These are phyloP conservation scores for Novumbra hubbsi DNA, from an alignment of 2,797 vertebrate genomes.

Conservation along the genomic window DNA sequence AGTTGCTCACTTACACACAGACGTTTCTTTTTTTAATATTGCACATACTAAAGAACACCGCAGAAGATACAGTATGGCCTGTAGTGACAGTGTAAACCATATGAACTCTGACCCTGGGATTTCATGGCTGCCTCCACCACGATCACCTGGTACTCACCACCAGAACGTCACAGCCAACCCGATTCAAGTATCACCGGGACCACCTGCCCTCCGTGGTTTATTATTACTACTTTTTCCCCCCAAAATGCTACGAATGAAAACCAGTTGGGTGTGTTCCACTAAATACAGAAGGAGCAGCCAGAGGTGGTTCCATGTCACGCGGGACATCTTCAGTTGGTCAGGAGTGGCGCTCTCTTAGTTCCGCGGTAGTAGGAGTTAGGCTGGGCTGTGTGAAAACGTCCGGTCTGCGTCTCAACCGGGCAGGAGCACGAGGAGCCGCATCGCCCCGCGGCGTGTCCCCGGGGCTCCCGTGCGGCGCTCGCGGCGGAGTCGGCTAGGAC, in stretches of 20 bases:
- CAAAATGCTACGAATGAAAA: background rate
- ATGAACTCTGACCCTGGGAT: slow-evolving; percentile 62
- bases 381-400: slow-evolving; percentile 43
- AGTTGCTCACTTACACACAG: slow-evolving; percentile 19
- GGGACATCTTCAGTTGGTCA: slow-evolving; percentile 10
- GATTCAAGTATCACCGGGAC: slow-evolving; percentile 48
- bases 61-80: slow-evolving; percentile 45
- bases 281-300: slow-evolving; percentile 19
- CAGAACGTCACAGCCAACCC: slow-evolving; percentile 25
- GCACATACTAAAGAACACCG: slow-evolving; percentile 68
- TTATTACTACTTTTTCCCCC: no score
- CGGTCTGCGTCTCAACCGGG: slow-evolving; percentile 23
- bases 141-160: slow-evolving; percentile 15
- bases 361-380: slow-evolving; percentile 16
- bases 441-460: slow-evolving; percentile 35
- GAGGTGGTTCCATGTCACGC: background rate
- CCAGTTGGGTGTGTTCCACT: slow-evolving; percentile 3
- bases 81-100: slow-evolving; percentile 70
- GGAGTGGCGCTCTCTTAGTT: slow-evolving; percentile 31
- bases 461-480: slow-evolving; percentile 9
- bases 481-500: slow-evolving; percentile 59
- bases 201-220: slow-evolving; percentile 26
- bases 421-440: slow-evolving; percentile 32
- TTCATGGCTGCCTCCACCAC: slow-evolving; percentile 25
- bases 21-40: slow-evolving; percentile 60